Base-by-base conservation (phyloP, 1,140 invertebrate genomes). In the Semibalanus balanoides region DNA sequence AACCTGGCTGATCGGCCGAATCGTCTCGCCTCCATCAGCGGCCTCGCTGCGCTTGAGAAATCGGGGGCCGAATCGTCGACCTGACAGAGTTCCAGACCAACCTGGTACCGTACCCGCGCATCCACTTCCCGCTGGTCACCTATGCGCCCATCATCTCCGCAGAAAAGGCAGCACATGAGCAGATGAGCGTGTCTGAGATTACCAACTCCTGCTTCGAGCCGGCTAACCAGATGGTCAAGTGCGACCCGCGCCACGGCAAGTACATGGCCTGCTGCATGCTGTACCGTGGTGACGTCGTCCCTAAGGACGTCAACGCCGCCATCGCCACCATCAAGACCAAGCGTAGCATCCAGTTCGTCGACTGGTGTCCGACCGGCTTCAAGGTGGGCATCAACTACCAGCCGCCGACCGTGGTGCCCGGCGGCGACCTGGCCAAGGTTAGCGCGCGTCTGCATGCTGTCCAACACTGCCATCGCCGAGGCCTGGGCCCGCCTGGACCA, bases 261-360 rank as follows among this genome's bases (percentile, higher is more conserved):
- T n/a, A n/a, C n/a, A n/a, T n/a, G n/a, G n/a, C n/a, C n/a, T n/a
- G n/a, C n/a, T n/a, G n/a, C n/a, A n/a, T n/a, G n/a, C n/a, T n/a
- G n/a, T n/a, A n/a, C n/a, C n/a, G n/a, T n/a, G n/a, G n/a, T n/a
- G n/a, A n/a, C n/a, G n/a, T n/a, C n/a, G n/a, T n/a, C n/a, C n/a
- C n/a, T n/a, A 95, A 95, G 81, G 93, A 93, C 82, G 92, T 95
- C 0, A 94, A 94, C 82, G 90, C 92, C 27, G 91, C 93, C 70
- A 93, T 94, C 79, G 91, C 91, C 3, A 88, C 89, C 30, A 93
- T 94, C 83, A 94, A 94, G 83, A 94, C 90, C 0, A 91, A 92
- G 81, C 85, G 92, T 69, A 90, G 89, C 77, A 92, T 92, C 78
- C 85, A 92, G 81, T 93, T 93, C 81, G 91, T 93, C 0, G 91